Base-by-base conservation (phyloP, 2,888 invertebrate species). In the Tetragonisca angustula region DNA sequence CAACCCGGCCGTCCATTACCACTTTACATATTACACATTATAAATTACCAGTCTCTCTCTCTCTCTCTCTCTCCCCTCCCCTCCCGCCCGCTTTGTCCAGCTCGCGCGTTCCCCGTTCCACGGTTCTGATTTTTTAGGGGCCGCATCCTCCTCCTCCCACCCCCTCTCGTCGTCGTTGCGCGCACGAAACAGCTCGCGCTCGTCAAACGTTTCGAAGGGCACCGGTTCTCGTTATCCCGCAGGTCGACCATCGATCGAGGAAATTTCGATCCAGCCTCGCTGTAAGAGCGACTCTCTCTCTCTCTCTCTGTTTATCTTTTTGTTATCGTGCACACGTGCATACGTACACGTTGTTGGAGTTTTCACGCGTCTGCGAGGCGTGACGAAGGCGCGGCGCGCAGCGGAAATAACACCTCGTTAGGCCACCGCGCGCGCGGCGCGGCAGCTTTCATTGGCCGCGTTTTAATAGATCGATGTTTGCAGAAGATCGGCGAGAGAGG, bases 1-100 rank as follows among this genome's bases (percentile, higher is more conserved):
- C 87, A 88, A 89, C 85, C 43, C 88, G 85, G 85, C 90, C 89
- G 88, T 92, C 92, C 92, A 92, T 92, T 92, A 91, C 91, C 92
- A 92, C 92, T 92, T 92, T 92, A 92, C 92, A 92, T 92, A 92
- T 92, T 92, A 92, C 91, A 91, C 92, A 90, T 92, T 92, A 92
- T 92, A 92, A 92, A 92, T 92, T 91, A 92, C 89, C 87, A 83
- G 85, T 79, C 88, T 85, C 79, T 76, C 80, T 82, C 76, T 80
- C 52, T 43, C 75, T 79, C 54, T 68, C 65, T 68, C 71, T 49
- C 2, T 32, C 21, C 21, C 5, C 4, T 13, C 13, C 32, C 13
- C 5, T 36, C 36, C 13, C 15, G n/a, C 65, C 59, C 72, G 13
- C 70, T 27, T 62, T 49, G 50, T 61, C 15, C 36, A 56, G 54